Base-by-base conservation (phyloP, 2,797 vertebrate genomes). In the Falco concolor region DNA sequence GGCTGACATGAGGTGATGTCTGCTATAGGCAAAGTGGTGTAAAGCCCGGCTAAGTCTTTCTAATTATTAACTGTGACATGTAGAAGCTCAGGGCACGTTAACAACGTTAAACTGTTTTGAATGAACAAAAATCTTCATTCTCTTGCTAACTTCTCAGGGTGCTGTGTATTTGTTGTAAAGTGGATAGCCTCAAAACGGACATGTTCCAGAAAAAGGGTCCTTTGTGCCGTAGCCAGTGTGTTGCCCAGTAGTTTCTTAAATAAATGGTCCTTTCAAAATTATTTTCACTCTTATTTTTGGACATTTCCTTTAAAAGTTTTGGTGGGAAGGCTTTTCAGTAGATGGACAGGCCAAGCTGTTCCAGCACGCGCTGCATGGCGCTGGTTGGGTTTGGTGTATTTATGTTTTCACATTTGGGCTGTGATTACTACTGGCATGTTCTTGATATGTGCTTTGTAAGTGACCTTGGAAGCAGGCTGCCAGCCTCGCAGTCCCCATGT, bases 41-140 rank as follows among this genome's bases (percentile, higher is more conserved):
- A 91, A 77, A 96, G 92, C 95, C 83, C 49, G 27, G 49, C 82
- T 69, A 57, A 95, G 64, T 93, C 89, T 82, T 72, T 78, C 76
- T 64, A 57, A 45, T 93, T 94, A 90, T 96, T 96, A 91, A 87
- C 90, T 97, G 84, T 97, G 97, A 97, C 92, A 53, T 84, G 49
- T 84, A 52, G 76, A 95, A 92, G 61, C 75, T 96, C 65, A 40
- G 78, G 90, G 76, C 80, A 80, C 74, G 90, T 96, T 93, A 97
- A 80, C 79, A 40, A 49, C 53, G 21, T 88, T 80, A 93, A 94
- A 96, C 60, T 70, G 34, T 75, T 92, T 52, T 83, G 90, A 96
- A 94, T 96, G 92, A 97, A 95, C 87, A 95, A 69, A 69, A 93
- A 90, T 96, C 78, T 89, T 83, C 65, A 40, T 96, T 97, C 80